Base-by-base conservation (phyloP, 1,140 invertebrate species). In the Atta texana region DNA sequence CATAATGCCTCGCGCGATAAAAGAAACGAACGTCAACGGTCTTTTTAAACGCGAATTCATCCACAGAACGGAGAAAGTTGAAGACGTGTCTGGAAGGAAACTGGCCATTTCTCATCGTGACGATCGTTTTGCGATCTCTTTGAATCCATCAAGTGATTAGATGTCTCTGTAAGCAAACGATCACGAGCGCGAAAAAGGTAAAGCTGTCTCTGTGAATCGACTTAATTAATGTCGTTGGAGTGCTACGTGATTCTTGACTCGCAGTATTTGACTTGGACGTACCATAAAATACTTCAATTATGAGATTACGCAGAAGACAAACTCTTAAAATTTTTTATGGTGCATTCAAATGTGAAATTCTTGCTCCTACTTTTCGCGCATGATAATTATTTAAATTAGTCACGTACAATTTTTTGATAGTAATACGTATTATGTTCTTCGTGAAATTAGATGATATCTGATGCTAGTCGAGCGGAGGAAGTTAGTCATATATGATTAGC, bases 1-100 rank as follows among this genome's bases (percentile, higher is more conserved):
- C 78, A 76, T 92, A 89, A 90, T 89, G 80, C 82, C 69, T 31
- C 82, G 87, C 66, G 87, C 82, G 88, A 88, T 91, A 91, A 91
- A 91, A 88, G 77, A 87, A 89, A 91, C 89, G 85, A 92, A 92
- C 89, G 89, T 91, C 80, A 74, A 77, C 72, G 71, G 88, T 66
- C 74, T 72, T 87, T 76, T 85, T 57, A 78, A 71, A 55, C 53
- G 39, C 53, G 61, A 61, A 84, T 74, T 39, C 72, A 21, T 77
- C 14, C 16, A 16, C 51, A 49, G 28, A 16, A 53, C 53, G 31
- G 72, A 21, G 64, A 74, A 84, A 77, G n/a, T 69, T 39, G n/a
- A 10, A 64, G 49, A 71, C 21, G 34, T 61, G 71, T 75, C 74
- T 80, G 61, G 75, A 3, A 39, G 72, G 49, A 86, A 87, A 49